Base-by-base conservation (phyloP, 30 jellyfish, hydroid and myxozoan species). In the Rhopilema esculentum region DNA sequence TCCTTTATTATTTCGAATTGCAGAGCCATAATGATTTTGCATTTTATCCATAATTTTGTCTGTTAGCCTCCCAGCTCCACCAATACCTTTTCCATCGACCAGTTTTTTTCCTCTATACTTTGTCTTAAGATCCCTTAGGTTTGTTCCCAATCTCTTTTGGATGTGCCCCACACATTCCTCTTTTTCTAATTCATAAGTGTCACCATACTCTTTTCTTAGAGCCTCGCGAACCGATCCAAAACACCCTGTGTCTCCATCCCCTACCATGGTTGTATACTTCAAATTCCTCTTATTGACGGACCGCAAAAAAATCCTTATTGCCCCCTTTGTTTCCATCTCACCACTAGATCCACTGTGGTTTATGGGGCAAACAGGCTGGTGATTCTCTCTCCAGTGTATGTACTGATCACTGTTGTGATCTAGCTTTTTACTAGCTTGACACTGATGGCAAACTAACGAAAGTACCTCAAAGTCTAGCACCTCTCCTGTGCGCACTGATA, bases 251-350 rank as follows among this genome's bases (percentile, higher is more conserved):
- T 33, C 78, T 12, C 91, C 91, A 69, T 82, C 90, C n/a, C 91
- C 91, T 24, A 82, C 88, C 49, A 82, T 6, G 40, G 22, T 20
- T n/a, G 89, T 8, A 24, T 82, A 82, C 48, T 65, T 82, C 23
- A 82, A 40, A 8, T 25, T 23, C 50, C 90, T 66, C 15, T 82
- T 40, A 8, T 31, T 16, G 24, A 40, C 23, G 80, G 53, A 18
- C 77, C 75, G 12, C 4, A 68, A 24, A 68, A 65, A 82, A 8
- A 82, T 82, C 28, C 25, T 63, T 21, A 69, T 27, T 16, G 91
- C 91, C 17, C 91, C 91, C 4, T 20, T 68, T 27, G 91, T 22
- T 82, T 82, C 89, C 91, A 82, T 82, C 90, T 82, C 89, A 68
- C 74, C 91, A n/a, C 67, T 24, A 26, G 91, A 82, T 69, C 91